Evolutionary conservation across 2,113 vertebrate species (phyloP), one percentile per base, ranked within the genome.

Genomic region (Gallinago jamesoni): DNA sequence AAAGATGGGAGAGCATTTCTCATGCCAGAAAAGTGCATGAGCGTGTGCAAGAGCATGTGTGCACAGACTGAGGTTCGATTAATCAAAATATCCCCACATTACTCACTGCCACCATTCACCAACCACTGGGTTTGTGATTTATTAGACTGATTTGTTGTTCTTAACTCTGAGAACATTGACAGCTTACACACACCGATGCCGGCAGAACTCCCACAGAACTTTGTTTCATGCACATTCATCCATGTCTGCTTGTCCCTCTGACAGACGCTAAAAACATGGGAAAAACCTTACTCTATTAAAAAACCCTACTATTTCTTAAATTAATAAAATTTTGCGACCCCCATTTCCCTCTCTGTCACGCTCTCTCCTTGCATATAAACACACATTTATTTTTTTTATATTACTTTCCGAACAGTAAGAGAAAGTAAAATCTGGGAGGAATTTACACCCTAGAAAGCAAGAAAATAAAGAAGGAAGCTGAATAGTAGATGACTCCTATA

Each of bases 81-180:
- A 73, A 97, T 96, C 93, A 96, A 93, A 95, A 94, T 69, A 63
- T 13, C 30, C 47, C 74, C 37, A 45, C 84, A 85, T 91, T 78
- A 75, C 85, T 91, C 91, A 96, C 53, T 88, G 76, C 33, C 90
- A 88, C 39, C 81, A 31, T 59, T 84, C 78, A 91, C 56, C 87
- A 97, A 67, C 31, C 25, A 67, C 37, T 53, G 72, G 12, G 13
- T 83, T 87, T 89, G 87, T 96, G 82, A 94, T 95, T 93, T 92
- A 78, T 95, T 93, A 66, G 14, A 95, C 64, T 86, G 93, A 70
- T 84, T 67, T 91, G 15, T 5, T 77, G 80, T 74, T 68, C 63
- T 84, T 92, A 92, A 87, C 69, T 92, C 60, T 59, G 80, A 91
- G 55, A 77, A 37, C 75, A 74, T 27, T 74, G 30, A 56, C 79